Evolutionary conservation across 2,797 vertebrate species (phyloP).

Genomic region (Hylomyscus alleni): DNA sequence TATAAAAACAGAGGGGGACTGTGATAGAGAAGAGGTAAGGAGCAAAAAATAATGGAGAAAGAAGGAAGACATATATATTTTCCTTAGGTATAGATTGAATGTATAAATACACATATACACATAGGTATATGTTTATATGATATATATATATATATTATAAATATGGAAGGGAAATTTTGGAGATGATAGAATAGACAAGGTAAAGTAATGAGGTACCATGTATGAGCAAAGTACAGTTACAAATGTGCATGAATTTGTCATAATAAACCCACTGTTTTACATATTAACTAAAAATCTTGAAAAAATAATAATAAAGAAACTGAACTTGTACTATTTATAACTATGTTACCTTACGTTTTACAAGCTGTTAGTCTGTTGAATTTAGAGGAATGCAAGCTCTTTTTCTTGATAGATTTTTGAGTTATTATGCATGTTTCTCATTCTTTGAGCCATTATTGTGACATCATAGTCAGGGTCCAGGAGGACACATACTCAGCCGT

Average conservation of each 20-base stretch:
- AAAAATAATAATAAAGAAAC: neutral
- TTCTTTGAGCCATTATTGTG: conserved; percentile 23
- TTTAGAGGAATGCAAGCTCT: neutral
- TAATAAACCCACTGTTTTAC: neutral
- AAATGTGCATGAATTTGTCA: neutral
- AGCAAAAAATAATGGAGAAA: neutral
- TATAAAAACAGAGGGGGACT: neutral
- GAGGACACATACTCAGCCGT: neutral
- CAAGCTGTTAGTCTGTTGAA: neutral
- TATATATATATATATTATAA: neutral
- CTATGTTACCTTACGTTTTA: conserved; percentile 44
- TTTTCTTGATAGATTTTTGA: neutral
- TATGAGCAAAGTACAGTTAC: neutral
- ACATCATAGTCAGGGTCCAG: neutral
- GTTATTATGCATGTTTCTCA: neutral
- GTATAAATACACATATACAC: neutral
- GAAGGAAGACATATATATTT: neutral
- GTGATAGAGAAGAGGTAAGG: no score
- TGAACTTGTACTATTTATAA: neutral
- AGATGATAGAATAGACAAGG: neutral
- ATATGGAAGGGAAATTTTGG: neutral
- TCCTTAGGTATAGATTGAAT: neutral
- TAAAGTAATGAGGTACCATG: no score
- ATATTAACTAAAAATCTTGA: neutral
- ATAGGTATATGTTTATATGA: neutral